A percentile compares a stretch with the other conserved stretches of the same genome.
Evolutionary conservation across 1,140 invertebrate genomes (phyloP).

Genomic region (silkworm (Bombyx mori)): ASM3026992v2 NC_085129.1:10660001-10660500

Average conservation of each 20-base stretch:
- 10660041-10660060: conserved; percentile 5
- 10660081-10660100: conserved; percentile 41
- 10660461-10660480: conserved; percentile 24
- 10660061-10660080: conserved; percentile 22
- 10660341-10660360: background rate
- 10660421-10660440: conserved; percentile 9
- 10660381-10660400: conserved; percentile 26
- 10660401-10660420: conserved; percentile 30
- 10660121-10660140: conserved; percentile 36
- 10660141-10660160: conserved; percentile 62
- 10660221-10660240: background rate
- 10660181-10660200: conserved; percentile 5
- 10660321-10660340: background rate
- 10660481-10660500: conserved; percentile 26
- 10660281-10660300: background rate
- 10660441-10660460: conserved; percentile 56
- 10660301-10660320: background rate
- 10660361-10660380: conserved; percentile 21
- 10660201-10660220: conserved; percentile 3
- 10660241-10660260: background rate
- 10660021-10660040: background rate
- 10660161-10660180: conserved; percentile 29
- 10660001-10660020: too few relatives aligned
- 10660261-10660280: background rate
- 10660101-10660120: conserved; percentile 57